phyloP scores from a whole-genome alignment of 2,797 vertebrate species.

The Pangasius djambal region DNA sequence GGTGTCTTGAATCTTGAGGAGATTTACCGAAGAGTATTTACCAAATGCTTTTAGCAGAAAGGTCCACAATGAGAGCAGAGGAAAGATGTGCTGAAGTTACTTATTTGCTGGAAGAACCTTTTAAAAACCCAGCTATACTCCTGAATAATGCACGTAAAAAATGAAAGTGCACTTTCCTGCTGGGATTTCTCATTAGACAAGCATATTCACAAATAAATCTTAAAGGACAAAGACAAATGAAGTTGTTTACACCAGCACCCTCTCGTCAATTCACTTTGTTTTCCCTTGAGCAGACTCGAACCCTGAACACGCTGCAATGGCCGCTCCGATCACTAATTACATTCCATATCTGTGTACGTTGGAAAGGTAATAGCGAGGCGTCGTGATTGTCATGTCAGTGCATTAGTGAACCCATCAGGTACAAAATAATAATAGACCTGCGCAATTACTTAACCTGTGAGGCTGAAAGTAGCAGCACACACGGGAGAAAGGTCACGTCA shows the following conservation, averaged over 20 bases:
- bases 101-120: not conserved
- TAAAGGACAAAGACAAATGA: constrained; percentile 62
- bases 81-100: not conserved
- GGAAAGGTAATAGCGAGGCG: not conserved
- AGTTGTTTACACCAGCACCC: constrained; percentile 34
- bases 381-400: constrained; percentile 15
- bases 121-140: not conserved
- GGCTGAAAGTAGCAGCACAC: not conserved
- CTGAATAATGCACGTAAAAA: constrained; percentile 9
- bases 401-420: constrained; percentile 33
- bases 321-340: constrained; percentile 23
- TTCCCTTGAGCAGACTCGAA: constrained; percentile 19
- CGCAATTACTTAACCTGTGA: constrained; percentile 4
- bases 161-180: constrained; percentile 52
- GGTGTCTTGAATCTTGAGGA: not conserved
- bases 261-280: constrained; percentile 50
- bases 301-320: not conserved
- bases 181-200: constrained; percentile 66
- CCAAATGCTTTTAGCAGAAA: not conserved
- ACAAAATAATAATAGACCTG: constrained; percentile 22
- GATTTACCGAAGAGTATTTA: not conserved
- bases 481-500: not conserved
- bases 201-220: constrained; percentile 62
- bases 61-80: not conserved
- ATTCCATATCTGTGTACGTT: constrained; percentile 8